phyloP scores from a whole-genome alignment of 1,140 invertebrate species.

The Drosophila tani region DNA sequence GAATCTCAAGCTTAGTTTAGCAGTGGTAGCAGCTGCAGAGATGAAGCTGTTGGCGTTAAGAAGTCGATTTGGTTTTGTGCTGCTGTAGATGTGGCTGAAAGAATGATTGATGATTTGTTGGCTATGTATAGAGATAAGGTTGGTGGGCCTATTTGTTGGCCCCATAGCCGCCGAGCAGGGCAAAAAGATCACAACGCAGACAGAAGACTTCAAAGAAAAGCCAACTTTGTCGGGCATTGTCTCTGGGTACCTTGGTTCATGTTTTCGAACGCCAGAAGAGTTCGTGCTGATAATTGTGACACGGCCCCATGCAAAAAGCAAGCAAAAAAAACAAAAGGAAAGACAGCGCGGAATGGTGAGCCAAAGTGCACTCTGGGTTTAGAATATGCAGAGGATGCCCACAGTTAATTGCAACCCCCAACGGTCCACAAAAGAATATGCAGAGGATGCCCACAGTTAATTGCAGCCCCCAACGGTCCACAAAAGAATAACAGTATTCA shows the following conservation, averaged over 20 bases:
- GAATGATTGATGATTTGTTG: constrained; percentile 78
- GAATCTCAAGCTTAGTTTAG: constrained; percentile 38
- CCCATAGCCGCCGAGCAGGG: constrained; percentile 21
- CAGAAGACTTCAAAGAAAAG: constrained; percentile 24
- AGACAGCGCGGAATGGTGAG: constrained; percentile 20
- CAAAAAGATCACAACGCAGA: constrained; percentile 36
- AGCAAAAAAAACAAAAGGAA: constrained; percentile 11
- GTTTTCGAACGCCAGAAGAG: constrained; percentile 63
- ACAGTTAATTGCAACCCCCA: constrained; percentile 46
- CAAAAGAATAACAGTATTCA: neutral
- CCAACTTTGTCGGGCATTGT: constrained; percentile 64
- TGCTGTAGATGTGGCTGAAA: constrained; percentile 37
- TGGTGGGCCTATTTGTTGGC: constrained; percentile 32
- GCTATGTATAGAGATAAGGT: constrained; percentile 61
- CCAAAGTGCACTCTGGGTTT: constrained; percentile 16
- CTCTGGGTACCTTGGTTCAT: constrained; percentile 53
- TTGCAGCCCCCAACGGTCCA: constrained; percentile 34
- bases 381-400: constrained; percentile 38
- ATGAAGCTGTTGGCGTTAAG: constrained; percentile 73
- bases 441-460: constrained; percentile 44
- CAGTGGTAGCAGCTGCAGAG: constrained; percentile 23
- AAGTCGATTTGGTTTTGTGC: constrained; percentile 69
- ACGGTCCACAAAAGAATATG: constrained; percentile 26
- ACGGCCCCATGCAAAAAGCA: constrained; percentile 56
- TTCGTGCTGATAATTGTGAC: constrained; percentile 76